phyloP scores from a whole-genome alignment of 92 coral and sea anemone species.

The Heliopora coerulea region DNA sequence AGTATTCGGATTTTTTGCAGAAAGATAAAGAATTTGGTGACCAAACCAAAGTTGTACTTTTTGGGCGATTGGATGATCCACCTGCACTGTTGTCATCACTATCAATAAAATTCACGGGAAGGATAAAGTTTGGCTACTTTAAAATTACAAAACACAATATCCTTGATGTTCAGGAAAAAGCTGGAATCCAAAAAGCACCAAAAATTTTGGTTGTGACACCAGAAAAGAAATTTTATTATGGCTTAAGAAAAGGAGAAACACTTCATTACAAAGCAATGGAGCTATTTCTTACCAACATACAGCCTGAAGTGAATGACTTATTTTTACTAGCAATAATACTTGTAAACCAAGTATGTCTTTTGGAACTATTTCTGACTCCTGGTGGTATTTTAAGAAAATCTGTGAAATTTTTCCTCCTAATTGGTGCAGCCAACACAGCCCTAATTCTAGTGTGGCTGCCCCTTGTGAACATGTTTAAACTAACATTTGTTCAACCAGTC shows the following conservation, averaged over 20 bases:
- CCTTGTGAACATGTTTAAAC: constrained; percentile 68
- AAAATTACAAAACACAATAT: constrained; percentile 48
- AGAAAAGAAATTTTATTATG: constrained; percentile 77
- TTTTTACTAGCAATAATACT: constrained; percentile 67
- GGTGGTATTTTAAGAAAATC: constrained; percentile 87
- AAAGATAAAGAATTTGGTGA: constrained; percentile 43
- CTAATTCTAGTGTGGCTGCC: constrained; percentile 81
- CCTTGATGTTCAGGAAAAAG: constrained; percentile 55
- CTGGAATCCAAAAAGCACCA: constrained; percentile 61
- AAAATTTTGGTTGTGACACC: constrained; percentile 80
- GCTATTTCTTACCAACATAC: constrained; percentile 73
- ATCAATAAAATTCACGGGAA: constrained; percentile 88
- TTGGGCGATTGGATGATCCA: constrained; percentile 73
- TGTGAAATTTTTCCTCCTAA: constrained; percentile 60
- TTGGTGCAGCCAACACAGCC: constrained; percentile 73
- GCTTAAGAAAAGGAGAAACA: constrained; percentile 75
- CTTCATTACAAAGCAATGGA: constrained; percentile 65
- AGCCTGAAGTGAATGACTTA: constrained; percentile 93
- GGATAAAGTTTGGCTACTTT: constrained; percentile 85
- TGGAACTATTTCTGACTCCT: constrained; percentile 73
- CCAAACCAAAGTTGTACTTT: constrained; percentile 71
- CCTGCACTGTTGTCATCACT: constrained; percentile 84
- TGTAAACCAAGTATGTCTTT: constrained; percentile 70
- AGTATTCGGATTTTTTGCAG: constrained; percentile 53
- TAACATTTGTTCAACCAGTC: constrained; percentile 65